Percentiles rank a stretch among this genome's conserved stretches.
phyloP scores from a whole-genome alignment of 2,888 invertebrate genomes.

The Ecdyonurus torrentis region DNA sequence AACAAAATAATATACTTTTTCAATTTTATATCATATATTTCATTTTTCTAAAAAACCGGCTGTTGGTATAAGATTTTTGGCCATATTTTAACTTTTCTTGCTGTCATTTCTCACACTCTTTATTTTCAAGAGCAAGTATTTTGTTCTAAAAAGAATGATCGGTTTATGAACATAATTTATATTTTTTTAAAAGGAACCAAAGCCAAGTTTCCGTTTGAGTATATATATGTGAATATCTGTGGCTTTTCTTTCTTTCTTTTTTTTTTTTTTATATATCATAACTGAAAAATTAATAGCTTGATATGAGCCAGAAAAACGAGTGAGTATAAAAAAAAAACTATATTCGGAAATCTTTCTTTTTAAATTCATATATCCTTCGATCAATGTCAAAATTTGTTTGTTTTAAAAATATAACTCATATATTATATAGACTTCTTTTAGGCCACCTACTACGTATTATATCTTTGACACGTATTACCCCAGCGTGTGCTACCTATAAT shows the following conservation, averaged over 20 bases:
- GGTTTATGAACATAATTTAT: background rate
- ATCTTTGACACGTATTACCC: no score
- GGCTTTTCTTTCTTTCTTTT: background rate
- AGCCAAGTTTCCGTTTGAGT: background rate
- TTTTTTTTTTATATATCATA: no score
- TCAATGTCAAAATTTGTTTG: background rate
- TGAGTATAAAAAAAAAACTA: background rate
- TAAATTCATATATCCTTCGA: background rate
- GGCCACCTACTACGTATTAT: background rate
- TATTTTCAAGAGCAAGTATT: background rate
- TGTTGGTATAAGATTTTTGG: background rate
- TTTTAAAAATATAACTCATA: background rate
- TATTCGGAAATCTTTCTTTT: no score
- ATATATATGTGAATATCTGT: background rate
- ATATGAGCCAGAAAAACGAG: background rate
- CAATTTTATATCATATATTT: background rate
- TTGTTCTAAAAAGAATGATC: background rate
- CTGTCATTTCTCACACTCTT: background rate
- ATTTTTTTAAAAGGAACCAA: background rate
- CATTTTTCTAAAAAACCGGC: background rate
- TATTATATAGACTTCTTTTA: background rate
- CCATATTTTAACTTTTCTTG: background rate
- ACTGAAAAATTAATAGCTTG: background rate
- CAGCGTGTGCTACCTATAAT: no score
- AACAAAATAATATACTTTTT: no score